Base-by-base conservation (phyloP, 2,888 invertebrate species). In the Sesia bembeciformis region DNA sequence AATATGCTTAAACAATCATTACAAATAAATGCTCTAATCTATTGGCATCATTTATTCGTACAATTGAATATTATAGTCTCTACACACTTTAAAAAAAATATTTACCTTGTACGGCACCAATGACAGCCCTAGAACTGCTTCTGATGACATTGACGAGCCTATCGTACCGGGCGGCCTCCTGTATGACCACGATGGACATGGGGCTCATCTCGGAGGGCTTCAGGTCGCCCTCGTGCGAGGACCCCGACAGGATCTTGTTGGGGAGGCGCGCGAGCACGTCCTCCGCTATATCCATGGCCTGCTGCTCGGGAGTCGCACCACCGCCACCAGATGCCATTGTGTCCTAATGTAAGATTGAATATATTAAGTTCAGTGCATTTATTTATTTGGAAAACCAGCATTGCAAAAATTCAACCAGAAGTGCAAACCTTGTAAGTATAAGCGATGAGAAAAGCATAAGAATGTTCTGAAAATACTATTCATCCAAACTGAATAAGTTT, bases 161-260 rank as follows among this genome's bases (percentile, higher is more conserved):
- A 59, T 96, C 96, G 67, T 95, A 96, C 53, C 96, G 81, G 4
- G 93, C 94, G 86, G 96, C 95, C 80, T 96, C 96, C 78, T 96
- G 96, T 3, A 97, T 94, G 54, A 98, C 90, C 0, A 98, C 97
- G 1, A 97, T 97, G 70, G 98, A 97, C 96, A 98, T 96, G 66
- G 97, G 97, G 5, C 90, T 97, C 96, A 78, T 93, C 82, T 84
- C 97, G 91, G 63, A 90, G 75, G 56, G 96, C 94, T 55, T 97
- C 93, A 90, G 94, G 94, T 82, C 94, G 90, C 76, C 91, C 79
- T 72, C 93, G 84, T 54, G 95, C 86, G 62, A 88, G 71, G 72
- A 94, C 84, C 65, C 96, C 73, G 86, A 93, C 90, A 86, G 92
- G 93, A 81, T 83, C 60, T 94, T 91, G 40, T 78, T 74, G 0